A percentile compares a stretch with the other conserved stretches of the same genome.
Conservation (phyloP, 2,797 vertebrate genomes). For the Naso thynnoides region DNA sequence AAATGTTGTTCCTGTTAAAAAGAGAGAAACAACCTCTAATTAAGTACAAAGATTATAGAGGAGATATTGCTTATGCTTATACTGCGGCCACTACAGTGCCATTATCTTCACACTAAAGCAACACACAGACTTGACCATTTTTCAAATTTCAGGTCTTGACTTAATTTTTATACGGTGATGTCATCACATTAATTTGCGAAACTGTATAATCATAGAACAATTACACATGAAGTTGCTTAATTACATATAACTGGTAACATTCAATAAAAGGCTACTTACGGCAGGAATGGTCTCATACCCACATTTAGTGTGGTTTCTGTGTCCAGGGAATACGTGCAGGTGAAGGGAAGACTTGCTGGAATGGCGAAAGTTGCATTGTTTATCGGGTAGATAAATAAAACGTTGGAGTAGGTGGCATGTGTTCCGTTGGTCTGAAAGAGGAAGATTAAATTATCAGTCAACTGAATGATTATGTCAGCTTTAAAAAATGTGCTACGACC, state of each 20-base stretch:
- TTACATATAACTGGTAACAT: background rate
- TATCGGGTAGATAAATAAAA: conserved; percentile 68
- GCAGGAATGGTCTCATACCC: conserved; percentile 72
- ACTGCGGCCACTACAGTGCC: no score
- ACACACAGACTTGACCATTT: no score
- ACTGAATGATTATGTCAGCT: background rate
- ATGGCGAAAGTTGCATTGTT: conserved; percentile 66
- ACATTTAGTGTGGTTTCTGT: conserved; percentile 75
- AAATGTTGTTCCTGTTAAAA: no score
- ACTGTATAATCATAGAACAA: no score
- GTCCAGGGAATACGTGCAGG: conserved; percentile 80
- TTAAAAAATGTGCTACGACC: background rate
- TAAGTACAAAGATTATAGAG: no score
- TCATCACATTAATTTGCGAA: no score
- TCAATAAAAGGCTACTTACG: conserved; percentile 61
- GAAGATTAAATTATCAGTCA: background rate
- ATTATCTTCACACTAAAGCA: no score
- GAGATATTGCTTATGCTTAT: no score
- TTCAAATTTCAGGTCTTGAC: no score
- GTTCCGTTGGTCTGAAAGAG: conserved; percentile 71
- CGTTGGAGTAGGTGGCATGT: conserved; percentile 76
- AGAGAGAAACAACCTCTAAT: no score
- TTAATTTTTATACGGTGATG: no score
- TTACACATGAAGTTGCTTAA: background rate
- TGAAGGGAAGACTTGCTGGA: conserved; percentile 82